A percentile compares a stretch with the other conserved stretches of the same genome.
Conservation (phyloP, 2,888 invertebrate species). For the Morpho achilles region DNA sequence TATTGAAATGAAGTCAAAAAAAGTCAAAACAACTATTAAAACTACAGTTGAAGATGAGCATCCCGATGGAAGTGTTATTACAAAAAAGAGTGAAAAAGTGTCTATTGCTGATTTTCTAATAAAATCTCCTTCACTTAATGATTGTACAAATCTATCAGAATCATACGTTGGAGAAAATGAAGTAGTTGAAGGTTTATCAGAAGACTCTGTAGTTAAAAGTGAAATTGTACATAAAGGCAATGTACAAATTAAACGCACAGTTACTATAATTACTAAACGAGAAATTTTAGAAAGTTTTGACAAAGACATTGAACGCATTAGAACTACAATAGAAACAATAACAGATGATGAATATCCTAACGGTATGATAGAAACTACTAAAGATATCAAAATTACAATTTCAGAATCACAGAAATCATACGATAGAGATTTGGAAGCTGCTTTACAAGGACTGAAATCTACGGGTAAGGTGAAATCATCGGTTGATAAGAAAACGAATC, state of each 20-base stretch:
- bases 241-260: conserved; percentile 55
- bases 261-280: conserved; percentile 67
- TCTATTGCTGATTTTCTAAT: conserved; percentile 58
- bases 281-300: conserved; percentile 73
- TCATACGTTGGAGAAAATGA: conserved; percentile 52
- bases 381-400: conserved; percentile 73
- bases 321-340: conserved; percentile 77
- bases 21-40: conserved; percentile 56
- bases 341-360: conserved; percentile 71
- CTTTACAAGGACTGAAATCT: conserved; percentile 55
- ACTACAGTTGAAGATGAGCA: conserved; percentile 55
- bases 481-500: conserved; percentile 72
- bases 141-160: conserved; percentile 39
- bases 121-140: conserved; percentile 35
- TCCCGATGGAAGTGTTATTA: conserved; percentile 63
- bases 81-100: conserved; percentile 64
- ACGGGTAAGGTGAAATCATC: conserved; percentile 68
- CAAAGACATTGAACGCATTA: conserved; percentile 74
- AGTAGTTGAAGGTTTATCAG: conserved; percentile 59
- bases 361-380: conserved; percentile 77
- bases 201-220: conserved; percentile 60
- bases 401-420: conserved; percentile 72
- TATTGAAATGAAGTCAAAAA: conserved; percentile 39
- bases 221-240: conserved; percentile 57
- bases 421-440: conserved; percentile 67